Conservation (phyloP, 1,140 invertebrate species). For the Drosophila nikananu region DNA sequence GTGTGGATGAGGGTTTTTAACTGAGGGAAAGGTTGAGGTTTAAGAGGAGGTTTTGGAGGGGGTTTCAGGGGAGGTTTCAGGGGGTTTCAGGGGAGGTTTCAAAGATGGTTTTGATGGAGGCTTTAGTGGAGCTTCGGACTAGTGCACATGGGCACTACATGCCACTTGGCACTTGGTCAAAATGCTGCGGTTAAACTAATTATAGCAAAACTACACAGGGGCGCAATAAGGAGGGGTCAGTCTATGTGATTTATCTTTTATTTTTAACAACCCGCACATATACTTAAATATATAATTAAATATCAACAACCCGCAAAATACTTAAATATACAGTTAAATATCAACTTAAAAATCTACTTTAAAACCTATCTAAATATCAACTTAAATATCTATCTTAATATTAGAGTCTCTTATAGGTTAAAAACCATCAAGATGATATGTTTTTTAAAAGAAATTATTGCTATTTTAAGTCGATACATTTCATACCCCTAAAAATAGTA, state of each 20-base stretch:
- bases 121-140: not conserved
- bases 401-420: not conserved
- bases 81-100: not conserved
- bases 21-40: not conserved
- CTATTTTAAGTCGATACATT: not conserved
- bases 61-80: not conserved
- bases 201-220: slow-evolving; percentile 51
- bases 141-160: slow-evolving; percentile 43
- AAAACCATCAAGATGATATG: not conserved
- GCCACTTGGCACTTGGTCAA: slow-evolving; percentile 60
- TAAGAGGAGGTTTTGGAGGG: not conserved
- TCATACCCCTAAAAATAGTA: too few species aligned
- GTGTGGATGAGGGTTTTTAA: slow-evolving; percentile 2
- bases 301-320: too few species aligned
- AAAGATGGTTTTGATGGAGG: not conserved
- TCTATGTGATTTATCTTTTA: not conserved
- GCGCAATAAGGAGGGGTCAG: not conserved
- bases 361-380: not conserved
- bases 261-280: not conserved
- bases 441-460: not conserved
- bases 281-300: not conserved
- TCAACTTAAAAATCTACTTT: too few species aligned
- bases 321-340: not conserved
- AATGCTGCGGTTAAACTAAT: slow-evolving; percentile 66
- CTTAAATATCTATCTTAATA: not conserved